Evolutionary conservation across 2,797 vertebrate species (phyloP), one percentile per base, ranked within the genome.

Genomic region (Pseudochaenichthys georgianus): DNA sequence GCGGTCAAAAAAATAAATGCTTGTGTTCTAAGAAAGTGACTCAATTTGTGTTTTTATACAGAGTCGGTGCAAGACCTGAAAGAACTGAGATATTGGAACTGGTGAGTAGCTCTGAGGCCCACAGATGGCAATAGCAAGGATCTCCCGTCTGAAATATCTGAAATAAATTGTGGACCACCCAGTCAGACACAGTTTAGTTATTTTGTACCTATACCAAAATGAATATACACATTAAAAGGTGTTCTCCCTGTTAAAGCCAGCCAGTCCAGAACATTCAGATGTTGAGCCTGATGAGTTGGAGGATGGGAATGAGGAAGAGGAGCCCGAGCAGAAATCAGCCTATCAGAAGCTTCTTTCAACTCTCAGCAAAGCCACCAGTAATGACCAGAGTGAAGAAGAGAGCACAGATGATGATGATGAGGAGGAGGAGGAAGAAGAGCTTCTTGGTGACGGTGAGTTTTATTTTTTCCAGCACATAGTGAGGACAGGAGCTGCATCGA

Each of bases 301-400:
- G 0, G 72, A 96, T 15, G 96, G 76, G 0, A 70, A 96, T 15
- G 95, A 96, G 23, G 96, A 97, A 51, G 95, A 93, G 0, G 97
- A 97, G 53, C 89, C 88, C 51, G 95, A 97, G 43, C 94, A 94
- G 12, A 74, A 94, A 67, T 96, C 96, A 23, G 96, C 96, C 1
- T 99, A 98, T 82, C 95, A 97, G 80, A 96, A 94, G 72, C 95
- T 99, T 19, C 94, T 99, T 31, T 96, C 96, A 62, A 97, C 96
- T 0, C 90, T 99, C 64, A 95, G 88, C 76, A 89, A 87, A 55
- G 81, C 82, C 0, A 76, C 90, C 3, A 71, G 90, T 52, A 88
- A 94, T 0, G 92, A 72, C 8, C 79, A 92, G 3, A 93, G 92
- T 0, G 93, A 95, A n/a, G 95, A 95, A 23, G 95, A 96, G 5